Evolutionary conservation across 2,888 invertebrate genomes (phyloP), one percentile per base, ranked within the genome.

Genomic region (Pardosa pseudoannulata): DNA sequence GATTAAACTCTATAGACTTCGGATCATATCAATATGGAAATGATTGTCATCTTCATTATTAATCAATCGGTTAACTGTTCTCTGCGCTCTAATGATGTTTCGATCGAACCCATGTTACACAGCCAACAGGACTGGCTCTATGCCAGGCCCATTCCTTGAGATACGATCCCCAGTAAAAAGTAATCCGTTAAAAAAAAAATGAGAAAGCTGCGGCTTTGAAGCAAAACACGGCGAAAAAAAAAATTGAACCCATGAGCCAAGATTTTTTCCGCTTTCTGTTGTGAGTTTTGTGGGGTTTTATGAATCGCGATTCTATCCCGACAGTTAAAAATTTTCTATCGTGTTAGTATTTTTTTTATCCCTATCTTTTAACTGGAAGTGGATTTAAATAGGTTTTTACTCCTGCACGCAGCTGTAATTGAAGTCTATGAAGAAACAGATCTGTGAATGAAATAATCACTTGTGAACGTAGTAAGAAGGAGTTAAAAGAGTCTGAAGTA

Each of bases 51-150:
- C 11, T 62, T 28, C 28, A 28, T 62, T 28, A 62, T 28, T 23
- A 23, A 62, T 0, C 6, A 19, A 19, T 62, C 27, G 28, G 11
- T 27, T 23, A 62, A 36, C 36, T 7, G 36, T 62, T 28, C 28
- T 62, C 6, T 3, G 28, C 9, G 9, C 62, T 6, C 23, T 23
- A 28, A 62, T 62, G 62, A 28, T 28, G 27, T 19, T 16, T 11
- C 29, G 65, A 65, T 65, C 65, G 31, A 28, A 31, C 16, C 31
- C 19, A 31, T 65, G 27, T 31, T 29, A 31, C 65, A 29, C 29
- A 64, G 71, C 64, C 64, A 72, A 72, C 68, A 41, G 64, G 19
- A 56, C 41, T 79, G 71, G 71, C 71, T 64, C n/a, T 29, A 27
- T 79, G 79, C 79, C 79, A 79, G 64, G 31, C 31, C 11, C 23